Base-by-base conservation (phyloP, 2,888 invertebrate genomes). In the Andrena camellia region DNA sequence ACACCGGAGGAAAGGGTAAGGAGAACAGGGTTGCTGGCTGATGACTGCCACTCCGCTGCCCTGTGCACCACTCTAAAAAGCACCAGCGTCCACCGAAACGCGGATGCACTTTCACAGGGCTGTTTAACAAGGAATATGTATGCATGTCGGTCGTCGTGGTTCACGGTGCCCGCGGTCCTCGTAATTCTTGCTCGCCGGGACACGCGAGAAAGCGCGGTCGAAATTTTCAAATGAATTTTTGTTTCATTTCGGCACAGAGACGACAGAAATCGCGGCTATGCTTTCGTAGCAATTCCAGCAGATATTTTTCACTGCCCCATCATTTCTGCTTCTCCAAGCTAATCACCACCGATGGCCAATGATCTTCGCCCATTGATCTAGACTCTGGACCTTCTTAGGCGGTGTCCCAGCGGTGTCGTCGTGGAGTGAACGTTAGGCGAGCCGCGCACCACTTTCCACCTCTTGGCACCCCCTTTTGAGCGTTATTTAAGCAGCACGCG, bases 71-170 rank as follows among this genome's bases (percentile, higher is more conserved):
- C 29, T 33, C 66, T 68, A 71, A 72, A 81, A 73, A 73, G 79
- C 68, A 31, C 33, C 35, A 29, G 64, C 50, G 62, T 70, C 71
- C 68, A 35, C 62, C 50, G 76, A 57, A 80, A 83, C 63, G 71
- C 71, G 67, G 20, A 64, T 81, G 72, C 83, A 69, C 72, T 76
- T 71, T 81, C 70, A 29, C 63, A 67, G 78, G 60, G 67, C 71
- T 83, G 74, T 81, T 83, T 78, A 77, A 81, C 71, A 8, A 29
- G n/a, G 78, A 70, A 81, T 74, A 74, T 68, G 77, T 81, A 78
- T 81, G 73, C 74, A 71, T 62, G 69, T 67, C 72, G 54, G 48
- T 50, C 66, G 72, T 70, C 66, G 80, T 76, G 75, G 79, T 79
- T 68, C 80, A 68, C 54, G 50, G 68, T 26, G 33, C 67, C 71